Conservation (phyloP, 2,797 vertebrate genomes). For the Platyrinchus mystaceus region DNA sequence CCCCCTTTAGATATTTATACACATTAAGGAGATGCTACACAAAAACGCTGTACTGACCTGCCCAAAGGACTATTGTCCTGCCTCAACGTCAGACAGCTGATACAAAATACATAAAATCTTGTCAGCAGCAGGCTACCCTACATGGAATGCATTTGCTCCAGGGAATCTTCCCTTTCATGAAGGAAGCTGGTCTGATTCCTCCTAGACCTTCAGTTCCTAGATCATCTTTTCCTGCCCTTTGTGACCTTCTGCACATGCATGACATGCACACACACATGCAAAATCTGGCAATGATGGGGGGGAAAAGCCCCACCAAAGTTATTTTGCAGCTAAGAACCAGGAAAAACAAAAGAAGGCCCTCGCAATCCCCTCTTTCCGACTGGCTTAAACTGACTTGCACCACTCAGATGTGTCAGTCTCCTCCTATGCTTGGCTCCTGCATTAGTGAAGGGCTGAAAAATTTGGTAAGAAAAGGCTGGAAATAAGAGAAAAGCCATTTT, state of each 20-base stretch:
- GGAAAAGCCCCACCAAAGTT: not conserved
- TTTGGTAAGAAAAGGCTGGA: not conserved
- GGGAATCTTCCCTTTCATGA: not conserved
- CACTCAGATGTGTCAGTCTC: no score
- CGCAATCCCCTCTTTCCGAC: rapidly evolving
- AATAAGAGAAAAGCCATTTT: not conserved
- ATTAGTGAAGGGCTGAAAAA: not conserved
- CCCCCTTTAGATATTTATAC: not conserved
- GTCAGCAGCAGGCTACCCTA: not conserved
- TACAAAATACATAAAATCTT: not conserved
- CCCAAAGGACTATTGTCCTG: not conserved
- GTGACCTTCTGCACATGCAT: not conserved
- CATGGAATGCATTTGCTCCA: not conserved
- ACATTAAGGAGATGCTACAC: no score
- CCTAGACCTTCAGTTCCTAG: not conserved
- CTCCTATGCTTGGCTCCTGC: not conserved
- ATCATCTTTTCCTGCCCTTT: not conserved
- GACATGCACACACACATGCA: rapidly evolving
- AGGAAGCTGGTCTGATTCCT: not conserved
- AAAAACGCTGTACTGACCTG: no score
- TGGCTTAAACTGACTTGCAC: not conserved
- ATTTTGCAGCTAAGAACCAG: not conserved
- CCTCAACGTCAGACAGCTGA: not conserved
- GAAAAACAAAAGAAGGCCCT: not conserved
- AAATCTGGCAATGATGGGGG: no score